Evolutionary conservation across 2,113 vertebrate species (phyloP).

Genomic region (Martes martes): DNA sequence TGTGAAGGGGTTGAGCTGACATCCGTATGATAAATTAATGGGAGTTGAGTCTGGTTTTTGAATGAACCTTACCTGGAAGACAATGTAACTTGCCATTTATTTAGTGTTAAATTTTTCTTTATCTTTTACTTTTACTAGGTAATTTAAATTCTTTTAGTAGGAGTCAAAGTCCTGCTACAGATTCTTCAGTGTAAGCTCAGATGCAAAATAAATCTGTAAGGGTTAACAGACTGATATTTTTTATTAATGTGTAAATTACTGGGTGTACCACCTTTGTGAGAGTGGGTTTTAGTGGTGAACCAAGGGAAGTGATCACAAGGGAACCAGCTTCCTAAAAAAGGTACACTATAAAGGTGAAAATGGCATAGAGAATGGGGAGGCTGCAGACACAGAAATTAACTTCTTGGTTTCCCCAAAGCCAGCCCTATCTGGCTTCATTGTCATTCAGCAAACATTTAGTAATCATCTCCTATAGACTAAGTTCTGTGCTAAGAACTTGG

Average conservation of each 20-base stretch:
- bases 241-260: background rate
- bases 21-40: background rate
- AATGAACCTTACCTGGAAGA: background rate
- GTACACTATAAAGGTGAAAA: background rate
- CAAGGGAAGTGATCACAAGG: background rate
- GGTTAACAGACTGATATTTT: background rate
- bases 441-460: background rate
- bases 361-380: background rate
- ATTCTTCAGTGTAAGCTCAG: background rate
- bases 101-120: conserved; percentile 18
- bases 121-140: conserved; percentile 4
- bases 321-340: background rate
- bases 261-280: background rate
- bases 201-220: conserved; percentile 9
- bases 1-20: background rate
- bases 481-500: background rate
- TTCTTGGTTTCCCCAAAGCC: background rate
- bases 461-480: background rate
- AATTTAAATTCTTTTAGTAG: conserved; percentile 47
- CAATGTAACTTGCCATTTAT: background rate
- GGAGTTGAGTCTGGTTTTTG: background rate
- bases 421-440: background rate
- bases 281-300: background rate
- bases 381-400: background rate
- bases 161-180: background rate